phyloP scores from a whole-genome alignment of 2,888 invertebrate genomes.

The Drosophila prostipennis region DNA sequence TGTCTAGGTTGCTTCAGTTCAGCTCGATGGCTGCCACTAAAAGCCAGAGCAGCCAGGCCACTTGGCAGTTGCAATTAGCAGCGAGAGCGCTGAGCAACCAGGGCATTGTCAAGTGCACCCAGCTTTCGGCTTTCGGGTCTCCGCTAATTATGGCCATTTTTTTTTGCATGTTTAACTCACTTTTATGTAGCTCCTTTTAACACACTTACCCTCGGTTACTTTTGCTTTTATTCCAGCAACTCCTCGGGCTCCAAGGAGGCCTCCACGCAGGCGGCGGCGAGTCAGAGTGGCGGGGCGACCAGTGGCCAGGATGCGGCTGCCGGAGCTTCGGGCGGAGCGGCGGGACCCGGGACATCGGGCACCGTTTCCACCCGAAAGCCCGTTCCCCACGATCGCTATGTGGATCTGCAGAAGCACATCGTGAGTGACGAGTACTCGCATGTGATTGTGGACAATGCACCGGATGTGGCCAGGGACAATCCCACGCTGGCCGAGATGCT shows the following conservation, averaged over 20 bases:
- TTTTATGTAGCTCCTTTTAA: slow-evolving; percentile 20
- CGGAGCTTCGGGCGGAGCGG: slow-evolving; percentile 34
- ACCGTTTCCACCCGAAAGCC: slow-evolving; percentile 78
- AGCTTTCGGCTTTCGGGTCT: slow-evolving; percentile 23
- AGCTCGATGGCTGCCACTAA: slow-evolving; percentile 40
- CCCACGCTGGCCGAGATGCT: slow-evolving; percentile 90
- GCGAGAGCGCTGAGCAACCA: slow-evolving; percentile 9
- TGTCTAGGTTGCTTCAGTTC: slow-evolving; percentile 9
- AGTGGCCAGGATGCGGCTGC: slow-evolving; percentile 72
- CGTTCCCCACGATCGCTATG: slow-evolving; percentile 81
- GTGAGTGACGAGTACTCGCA: slow-evolving; percentile 75
- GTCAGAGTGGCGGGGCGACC: slow-evolving; percentile 71
- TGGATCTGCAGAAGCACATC: slow-evolving; percentile 75
- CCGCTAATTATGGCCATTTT: slow-evolving; percentile 43
- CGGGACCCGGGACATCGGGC: slow-evolving; percentile 50
- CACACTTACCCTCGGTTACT: slow-evolving; percentile 4
- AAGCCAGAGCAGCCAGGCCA: slow-evolving; percentile 21
- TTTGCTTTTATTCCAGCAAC: slow-evolving; percentile 72
- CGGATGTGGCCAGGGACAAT: slow-evolving; percentile 87
- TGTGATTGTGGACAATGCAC: slow-evolving; percentile 85
- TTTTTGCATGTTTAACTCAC: slow-evolving; percentile 17
- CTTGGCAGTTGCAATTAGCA: slow-evolving; percentile 57
- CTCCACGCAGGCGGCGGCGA: slow-evolving; percentile 80
- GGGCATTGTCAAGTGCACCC: slow-evolving; percentile 35
- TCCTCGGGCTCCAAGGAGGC: slow-evolving; percentile 84